Evolutionary conservation across 2,113 vertebrate genomes (phyloP).

Genomic region (Mormyrus iriodes): DNA sequence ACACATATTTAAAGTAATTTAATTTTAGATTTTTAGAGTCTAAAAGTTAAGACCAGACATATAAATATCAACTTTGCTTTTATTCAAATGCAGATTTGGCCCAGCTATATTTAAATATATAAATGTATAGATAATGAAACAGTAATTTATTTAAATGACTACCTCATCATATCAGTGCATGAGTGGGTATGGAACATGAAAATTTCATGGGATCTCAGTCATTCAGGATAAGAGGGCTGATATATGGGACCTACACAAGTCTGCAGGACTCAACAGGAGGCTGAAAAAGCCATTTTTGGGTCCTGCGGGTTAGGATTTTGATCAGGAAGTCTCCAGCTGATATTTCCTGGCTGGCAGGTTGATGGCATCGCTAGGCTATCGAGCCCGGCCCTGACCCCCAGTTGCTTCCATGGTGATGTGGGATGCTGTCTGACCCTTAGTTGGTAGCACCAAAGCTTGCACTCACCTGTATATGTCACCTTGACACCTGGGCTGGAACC

Average conservation of each 20-base stretch:
- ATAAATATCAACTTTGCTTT: background rate
- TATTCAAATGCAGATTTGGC: background rate
- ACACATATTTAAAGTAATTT: background rate
- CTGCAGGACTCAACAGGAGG: background rate
- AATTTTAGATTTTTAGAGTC: background rate
- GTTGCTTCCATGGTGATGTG: background rate
- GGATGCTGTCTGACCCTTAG: background rate
- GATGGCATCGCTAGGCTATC: background rate
- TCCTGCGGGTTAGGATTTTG: background rate
- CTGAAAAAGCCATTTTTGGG: background rate
- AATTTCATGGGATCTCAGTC: background rate
- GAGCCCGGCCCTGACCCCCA: background rate
- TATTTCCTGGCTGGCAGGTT: background rate
- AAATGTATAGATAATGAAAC: background rate
- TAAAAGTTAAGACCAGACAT: background rate
- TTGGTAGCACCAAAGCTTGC: background rate
- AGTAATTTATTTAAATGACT: background rate
- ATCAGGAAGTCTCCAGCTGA: background rate
- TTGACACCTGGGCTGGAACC: background rate
- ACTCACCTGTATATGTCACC: background rate
- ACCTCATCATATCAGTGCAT: background rate
- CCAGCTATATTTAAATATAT: background rate
- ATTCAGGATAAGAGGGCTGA: background rate
- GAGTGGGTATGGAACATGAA: background rate
- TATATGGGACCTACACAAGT: background rate